Conservation (phyloP, 92 coral and sea anemone genomes). For the Scolanthus callimorphus region DNA sequence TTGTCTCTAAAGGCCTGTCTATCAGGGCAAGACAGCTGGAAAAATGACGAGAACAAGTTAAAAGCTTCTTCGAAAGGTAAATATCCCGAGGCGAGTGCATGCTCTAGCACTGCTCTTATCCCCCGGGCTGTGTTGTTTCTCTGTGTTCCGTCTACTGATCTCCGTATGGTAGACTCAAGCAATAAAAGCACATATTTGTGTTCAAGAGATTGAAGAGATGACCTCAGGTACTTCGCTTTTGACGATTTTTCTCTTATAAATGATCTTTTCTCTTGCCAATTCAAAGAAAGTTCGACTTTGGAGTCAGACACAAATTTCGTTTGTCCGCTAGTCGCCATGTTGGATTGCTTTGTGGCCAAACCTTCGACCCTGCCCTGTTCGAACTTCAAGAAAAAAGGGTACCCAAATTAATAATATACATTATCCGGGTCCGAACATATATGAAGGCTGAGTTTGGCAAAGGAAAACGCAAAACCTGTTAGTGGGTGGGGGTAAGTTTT, state of each 20-base stretch:
- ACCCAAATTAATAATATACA: no score
- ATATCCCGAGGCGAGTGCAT: constrained; percentile 15
- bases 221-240: constrained; percentile 4
- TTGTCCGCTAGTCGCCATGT: no score
- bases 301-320: no score
- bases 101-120: constrained; percentile 30
- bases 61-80: constrained; percentile 40
- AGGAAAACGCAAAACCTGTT: no score
- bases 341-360: no score
- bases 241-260: constrained; percentile 11
- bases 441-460: no score
- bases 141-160: not conserved
- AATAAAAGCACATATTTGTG: constrained; percentile 11
- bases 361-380: no score
- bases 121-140: constrained; percentile 12
- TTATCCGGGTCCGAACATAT: no score
- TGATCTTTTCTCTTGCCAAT: constrained; percentile 25
- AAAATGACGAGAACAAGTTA: constrained; percentile 43
- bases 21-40: constrained; percentile 41
- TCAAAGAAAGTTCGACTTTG: not conserved
- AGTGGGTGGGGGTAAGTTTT: no score
- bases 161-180: constrained; percentile 28
- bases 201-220: constrained; percentile 12
- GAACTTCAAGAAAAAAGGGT: no score
- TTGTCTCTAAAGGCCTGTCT: constrained; percentile 54